Conservation (phyloP, 1,140 invertebrate genomes). For the Rhyzopertha dominica region DNA sequence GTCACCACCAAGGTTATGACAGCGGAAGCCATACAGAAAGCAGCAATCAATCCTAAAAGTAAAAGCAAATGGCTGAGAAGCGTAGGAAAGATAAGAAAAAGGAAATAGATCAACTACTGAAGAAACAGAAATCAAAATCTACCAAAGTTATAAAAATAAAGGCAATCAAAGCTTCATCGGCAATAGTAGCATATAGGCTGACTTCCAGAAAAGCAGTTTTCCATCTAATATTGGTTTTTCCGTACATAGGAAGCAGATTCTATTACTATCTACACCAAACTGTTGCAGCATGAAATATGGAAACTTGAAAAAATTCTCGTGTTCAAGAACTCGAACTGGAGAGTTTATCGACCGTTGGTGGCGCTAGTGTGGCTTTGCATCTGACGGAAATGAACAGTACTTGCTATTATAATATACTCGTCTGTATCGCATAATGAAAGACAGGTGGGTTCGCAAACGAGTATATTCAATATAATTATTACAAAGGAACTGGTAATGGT, state of each 20-base stretch:
- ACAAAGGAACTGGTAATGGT: too few relatives aligned
- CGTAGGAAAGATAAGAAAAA: constrained; percentile 94
- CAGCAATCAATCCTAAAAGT: constrained; percentile 81
- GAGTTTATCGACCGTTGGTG: too few relatives aligned
- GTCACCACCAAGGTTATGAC: constrained; percentile 86
- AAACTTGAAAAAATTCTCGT: constrained; percentile 77
- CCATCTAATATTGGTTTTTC: constrained; percentile 71
- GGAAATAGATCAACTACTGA: constrained; percentile 85
- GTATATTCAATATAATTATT: too few relatives aligned
- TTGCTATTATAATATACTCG: too few relatives aligned
- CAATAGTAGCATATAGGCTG: constrained; percentile 69
- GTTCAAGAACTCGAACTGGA: constrained; percentile 79
- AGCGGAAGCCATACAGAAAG: constrained; percentile 86
- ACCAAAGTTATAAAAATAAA: constrained; percentile 62
- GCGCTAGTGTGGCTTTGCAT: too few relatives aligned
- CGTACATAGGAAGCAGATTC: constrained; percentile 47
- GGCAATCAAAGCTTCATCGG: constrained; percentile 57
- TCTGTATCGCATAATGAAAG: too few relatives aligned
- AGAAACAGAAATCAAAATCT: constrained; percentile 89
- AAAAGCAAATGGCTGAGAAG: constrained; percentile 90
- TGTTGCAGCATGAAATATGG: constrained; percentile 70
- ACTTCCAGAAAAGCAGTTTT: constrained; percentile 58
- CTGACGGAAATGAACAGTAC: too few relatives aligned
- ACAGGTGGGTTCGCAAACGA: too few relatives aligned
- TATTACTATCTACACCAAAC: constrained; percentile 47